Percentiles rank a stretch among this genome's conserved stretches.
Conservation (phyloP, 2,797 vertebrate species). For the Chloroceryle inda region DNA sequence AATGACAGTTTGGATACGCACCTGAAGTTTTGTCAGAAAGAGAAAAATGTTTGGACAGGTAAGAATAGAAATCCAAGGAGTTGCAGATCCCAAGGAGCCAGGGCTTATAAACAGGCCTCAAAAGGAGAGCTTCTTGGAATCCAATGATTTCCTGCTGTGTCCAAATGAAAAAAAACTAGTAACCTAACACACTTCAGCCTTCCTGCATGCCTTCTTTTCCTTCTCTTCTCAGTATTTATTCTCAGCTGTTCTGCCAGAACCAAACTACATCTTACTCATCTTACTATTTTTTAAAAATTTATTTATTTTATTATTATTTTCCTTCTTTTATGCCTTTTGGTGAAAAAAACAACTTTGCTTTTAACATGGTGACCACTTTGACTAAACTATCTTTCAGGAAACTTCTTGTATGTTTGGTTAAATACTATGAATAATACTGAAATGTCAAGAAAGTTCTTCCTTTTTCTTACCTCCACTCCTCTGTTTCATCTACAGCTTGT, state of each 20-base stretch:
- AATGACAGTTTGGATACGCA: not conserved
- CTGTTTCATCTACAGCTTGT: not conserved
- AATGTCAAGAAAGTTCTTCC: not conserved
- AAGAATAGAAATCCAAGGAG: not conserved
- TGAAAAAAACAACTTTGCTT: not conserved
- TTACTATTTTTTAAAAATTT: too few species aligned
- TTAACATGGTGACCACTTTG: not conserved
- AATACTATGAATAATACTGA: not conserved
- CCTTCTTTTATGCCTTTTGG: not conserved
- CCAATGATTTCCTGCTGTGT: accelerated
- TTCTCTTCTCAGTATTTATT: not conserved
- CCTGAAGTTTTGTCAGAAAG: not conserved
- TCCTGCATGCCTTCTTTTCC: not conserved
- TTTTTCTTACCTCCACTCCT: not conserved
- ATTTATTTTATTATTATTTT: not conserved
- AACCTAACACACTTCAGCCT: not conserved
- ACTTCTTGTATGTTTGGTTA: not conserved
- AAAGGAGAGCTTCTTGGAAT: not conserved
- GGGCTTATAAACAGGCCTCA: not conserved
- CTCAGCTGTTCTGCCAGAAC: not conserved
- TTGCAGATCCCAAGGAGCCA: not conserved
- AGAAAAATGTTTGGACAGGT: not conserved
- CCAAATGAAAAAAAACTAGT: not conserved
- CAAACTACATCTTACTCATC: not conserved
- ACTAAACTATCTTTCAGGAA: not conserved